These are phyloP conservation scores for Calliopsis andreniformis DNA, from an alignment of 1,140 invertebrate species.

Conservation along the genomic window DNA sequence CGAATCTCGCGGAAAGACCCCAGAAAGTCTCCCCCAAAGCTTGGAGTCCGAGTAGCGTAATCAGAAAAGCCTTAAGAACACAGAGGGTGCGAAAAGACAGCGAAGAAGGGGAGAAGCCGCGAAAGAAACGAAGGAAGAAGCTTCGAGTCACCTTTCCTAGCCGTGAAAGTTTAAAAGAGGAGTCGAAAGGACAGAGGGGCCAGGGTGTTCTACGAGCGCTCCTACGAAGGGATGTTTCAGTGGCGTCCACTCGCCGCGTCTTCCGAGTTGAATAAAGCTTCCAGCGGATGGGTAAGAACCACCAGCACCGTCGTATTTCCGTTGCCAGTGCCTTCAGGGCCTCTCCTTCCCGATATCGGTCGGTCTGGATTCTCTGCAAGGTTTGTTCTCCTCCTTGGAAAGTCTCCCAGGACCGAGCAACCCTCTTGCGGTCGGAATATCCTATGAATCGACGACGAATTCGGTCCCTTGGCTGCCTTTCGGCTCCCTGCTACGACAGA, in stretches of 20 bases:
- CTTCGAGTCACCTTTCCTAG: not conserved
- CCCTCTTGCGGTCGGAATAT: slow-evolving; percentile 41
- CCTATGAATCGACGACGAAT: slow-evolving; percentile 41
- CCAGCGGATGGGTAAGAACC: not conserved
- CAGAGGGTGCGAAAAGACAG: not conserved
- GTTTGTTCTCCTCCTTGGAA: slow-evolving; percentile 53
- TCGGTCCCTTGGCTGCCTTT: slow-evolving; percentile 33
- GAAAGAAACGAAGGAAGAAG: not conserved
- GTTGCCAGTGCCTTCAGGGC: slow-evolving; percentile 35
- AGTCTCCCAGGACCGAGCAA: slow-evolving; percentile 49
- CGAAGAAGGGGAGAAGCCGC: too few relatives aligned
- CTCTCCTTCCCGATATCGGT: slow-evolving; percentile 52
- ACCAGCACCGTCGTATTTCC: slow-evolving; percentile 37
- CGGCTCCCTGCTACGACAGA: not conserved
- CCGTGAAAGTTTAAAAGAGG: slow-evolving; percentile 1
- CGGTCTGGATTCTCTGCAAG: slow-evolving; percentile 45
- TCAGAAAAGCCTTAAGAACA: not conserved
- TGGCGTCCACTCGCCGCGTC: slow-evolving; percentile 49
- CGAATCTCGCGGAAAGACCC: too few relatives aligned
- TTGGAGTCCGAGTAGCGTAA: too few relatives aligned
- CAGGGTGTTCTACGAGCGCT: slow-evolving; percentile 36
- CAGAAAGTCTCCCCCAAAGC: too few relatives aligned
- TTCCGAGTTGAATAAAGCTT: slow-evolving; percentile 54
- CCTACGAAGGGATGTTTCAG: slow-evolving; percentile 32
- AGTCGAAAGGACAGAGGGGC: slow-evolving; percentile 32